A percentile compares a stretch with the other conserved stretches of the same genome.
phyloP scores from a whole-genome alignment of 2,888 invertebrate genomes.

The Drosophila emarginata region DNA sequence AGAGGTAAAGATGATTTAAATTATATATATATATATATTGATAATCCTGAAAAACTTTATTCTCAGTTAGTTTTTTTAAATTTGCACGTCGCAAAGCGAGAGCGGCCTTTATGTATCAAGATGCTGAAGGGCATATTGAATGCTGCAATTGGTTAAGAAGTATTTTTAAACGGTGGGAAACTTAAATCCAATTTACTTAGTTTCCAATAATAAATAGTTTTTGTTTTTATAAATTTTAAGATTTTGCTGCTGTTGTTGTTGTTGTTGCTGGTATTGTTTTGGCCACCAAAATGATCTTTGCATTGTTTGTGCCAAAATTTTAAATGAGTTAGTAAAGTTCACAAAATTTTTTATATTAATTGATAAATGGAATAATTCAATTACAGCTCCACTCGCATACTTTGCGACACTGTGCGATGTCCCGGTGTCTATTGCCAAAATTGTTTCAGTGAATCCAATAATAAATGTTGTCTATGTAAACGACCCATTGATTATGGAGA shows the following conservation, averaged over 20 bases:
- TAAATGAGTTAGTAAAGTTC: slow-evolving; percentile 47
- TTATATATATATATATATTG: no score
- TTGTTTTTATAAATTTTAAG: no score
- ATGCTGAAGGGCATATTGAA: slow-evolving; percentile 83
- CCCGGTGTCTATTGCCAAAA: slow-evolving; percentile 88
- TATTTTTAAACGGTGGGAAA: slow-evolving; percentile 66
- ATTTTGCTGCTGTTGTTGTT: slow-evolving; percentile 35
- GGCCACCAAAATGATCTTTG: slow-evolving; percentile 19
- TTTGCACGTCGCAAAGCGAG: slow-evolving; percentile 88
- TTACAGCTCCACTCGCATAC: slow-evolving; percentile 55
- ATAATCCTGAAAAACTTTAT: no score
- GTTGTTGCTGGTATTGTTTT: slow-evolving; percentile 8
- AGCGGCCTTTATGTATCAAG: slow-evolving; percentile 82
- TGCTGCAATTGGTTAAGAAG: slow-evolving; percentile 85
- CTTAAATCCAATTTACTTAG: no score
- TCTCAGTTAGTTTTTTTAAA: slow-evolving; percentile 86
- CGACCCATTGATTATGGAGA: slow-evolving; percentile 91
- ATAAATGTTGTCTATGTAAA: slow-evolving; percentile 90
- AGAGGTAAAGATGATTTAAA: slow-evolving; percentile 81
- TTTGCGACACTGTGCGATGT: slow-evolving; percentile 86
- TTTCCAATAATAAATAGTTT: no score
- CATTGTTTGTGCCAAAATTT: slow-evolving; percentile 40
- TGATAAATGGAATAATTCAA: no score
- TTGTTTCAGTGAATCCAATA: slow-evolving; percentile 89
- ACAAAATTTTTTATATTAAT: no score